Conservation (phyloP, 2,888 invertebrate species). For the Lacanobia oleracea region DNA sequence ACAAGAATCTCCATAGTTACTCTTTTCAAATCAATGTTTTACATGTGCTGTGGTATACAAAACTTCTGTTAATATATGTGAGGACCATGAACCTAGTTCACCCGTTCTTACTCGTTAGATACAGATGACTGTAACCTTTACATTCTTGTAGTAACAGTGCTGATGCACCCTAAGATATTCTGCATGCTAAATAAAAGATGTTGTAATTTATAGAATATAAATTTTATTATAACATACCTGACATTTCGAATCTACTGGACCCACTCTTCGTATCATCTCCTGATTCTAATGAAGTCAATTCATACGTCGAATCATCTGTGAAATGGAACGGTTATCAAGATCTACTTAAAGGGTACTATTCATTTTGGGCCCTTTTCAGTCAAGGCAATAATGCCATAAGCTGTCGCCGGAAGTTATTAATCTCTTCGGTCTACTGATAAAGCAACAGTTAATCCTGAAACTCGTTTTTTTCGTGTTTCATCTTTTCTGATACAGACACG, state of each 20-base stretch:
- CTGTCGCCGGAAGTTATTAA: slow-evolving; percentile 30
- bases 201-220: background rate
- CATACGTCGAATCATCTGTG: slow-evolving; percentile 77
- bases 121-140: too few species aligned
- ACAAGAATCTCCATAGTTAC: too few species aligned
- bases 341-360: background rate
- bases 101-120: too few species aligned
- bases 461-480: slow-evolving; percentile 22
- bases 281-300: slow-evolving; percentile 77
- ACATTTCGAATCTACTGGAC: slow-evolving; percentile 73
- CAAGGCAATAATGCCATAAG: slow-evolving; percentile 35
- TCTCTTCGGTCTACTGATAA: slow-evolving; percentile 28
- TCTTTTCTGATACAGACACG: slow-evolving; percentile 15
- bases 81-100: too few species aligned
- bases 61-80: too few species aligned
- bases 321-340: slow-evolving; percentile 32
- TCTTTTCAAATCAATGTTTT: too few species aligned
- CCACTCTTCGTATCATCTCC: slow-evolving; percentile 78
- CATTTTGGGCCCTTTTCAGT: slow-evolving; percentile 17
- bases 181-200: too few species aligned
- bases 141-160: too few species aligned
- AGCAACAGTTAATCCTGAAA: slow-evolving; percentile 35
- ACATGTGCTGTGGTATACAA: too few species aligned
- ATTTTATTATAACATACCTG: slow-evolving; percentile 53
- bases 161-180: too few species aligned